These are phyloP conservation scores for Lagopus muta DNA, from an alignment of 2,113 vertebrate genomes.

Conservation along the genomic window DNA sequence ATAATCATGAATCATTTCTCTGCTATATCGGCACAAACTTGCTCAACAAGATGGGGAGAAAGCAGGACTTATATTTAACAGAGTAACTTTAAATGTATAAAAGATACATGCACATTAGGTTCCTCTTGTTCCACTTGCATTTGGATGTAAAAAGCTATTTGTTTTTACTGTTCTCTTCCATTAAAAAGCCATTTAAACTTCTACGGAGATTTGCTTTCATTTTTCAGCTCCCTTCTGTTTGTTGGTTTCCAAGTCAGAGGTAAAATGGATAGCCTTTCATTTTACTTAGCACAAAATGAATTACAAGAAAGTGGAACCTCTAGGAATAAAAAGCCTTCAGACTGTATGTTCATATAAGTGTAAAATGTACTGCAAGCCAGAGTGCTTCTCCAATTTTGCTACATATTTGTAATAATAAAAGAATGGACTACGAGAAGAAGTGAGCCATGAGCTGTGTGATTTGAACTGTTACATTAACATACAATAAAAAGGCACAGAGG, in stretches of 20 bases:
- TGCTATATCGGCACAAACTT: not conserved
- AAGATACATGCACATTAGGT: rapidly evolving
- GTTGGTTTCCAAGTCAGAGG: not conserved
- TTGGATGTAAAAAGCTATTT: not conserved
- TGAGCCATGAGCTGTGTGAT: constrained; percentile 13
- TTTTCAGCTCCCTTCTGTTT: not conserved
- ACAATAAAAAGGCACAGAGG: not conserved
- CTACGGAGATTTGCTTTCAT: not conserved
- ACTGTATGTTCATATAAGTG: constrained; percentile 27
- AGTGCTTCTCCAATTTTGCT: constrained; percentile 32
- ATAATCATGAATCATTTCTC: not conserved
- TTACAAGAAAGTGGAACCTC: constrained; percentile 10
- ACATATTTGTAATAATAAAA: constrained; percentile 29
- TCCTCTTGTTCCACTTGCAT: not conserved
- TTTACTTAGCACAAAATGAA: constrained; percentile 44
- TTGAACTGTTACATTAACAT: not conserved
- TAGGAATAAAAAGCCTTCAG: constrained; percentile 24
- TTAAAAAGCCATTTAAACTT: not conserved
- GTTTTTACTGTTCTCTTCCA: not conserved
- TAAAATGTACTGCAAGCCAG: constrained; percentile 40
- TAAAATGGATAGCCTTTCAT: constrained; percentile 20
- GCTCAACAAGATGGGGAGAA: not conserved
- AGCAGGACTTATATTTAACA: not conserved
- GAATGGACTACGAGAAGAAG: constrained; percentile 3
- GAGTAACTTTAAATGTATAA: not conserved